Evolutionary conservation across 2,797 vertebrate genomes (phyloP), one percentile per base, ranked within the genome.

Genomic region (Acanthurus lineatus): DNA sequence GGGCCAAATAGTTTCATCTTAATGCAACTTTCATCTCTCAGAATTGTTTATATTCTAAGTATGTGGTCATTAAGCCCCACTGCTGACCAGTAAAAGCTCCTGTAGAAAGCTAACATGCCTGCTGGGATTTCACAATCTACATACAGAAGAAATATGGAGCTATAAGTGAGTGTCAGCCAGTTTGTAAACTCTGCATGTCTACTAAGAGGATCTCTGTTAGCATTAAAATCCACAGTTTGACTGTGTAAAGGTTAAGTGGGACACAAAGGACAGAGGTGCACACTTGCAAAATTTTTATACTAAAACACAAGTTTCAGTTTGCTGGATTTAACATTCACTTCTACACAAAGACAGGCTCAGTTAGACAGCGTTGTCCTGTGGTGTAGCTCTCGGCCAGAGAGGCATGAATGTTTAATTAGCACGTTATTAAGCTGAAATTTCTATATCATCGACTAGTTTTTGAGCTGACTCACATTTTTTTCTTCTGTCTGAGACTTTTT

Each of bases 371-470:
- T 61, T 59, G 69, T 81, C 58, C 52, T 77, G 45, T 64, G 72
- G 76, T 72, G 1, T 35, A 47, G 56, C 89, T 86, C 20, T 47
- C 28, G 71, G 80, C 59, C 16, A 75, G 40, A 83, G 11, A 77
- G 11, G 8, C 79, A 84, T 91, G n/a, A 15, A 85, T 88, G 71
- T 88, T 89, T 87, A 17, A 91, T 89, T 74, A 69, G 32, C 40
- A 70, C 14, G 53, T 82, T 88, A 89, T 88, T 89, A 84, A 87
- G 70, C 45, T 71, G 58, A 19, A 77, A 58, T 79, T 42, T 81
- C 44, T 86, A 44, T 81, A 83, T 87, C 84, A 90, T 83, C 76
- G 65, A 80, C 65, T 64, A 48, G 16, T 72, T 70, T 76, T 59
- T 0, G 61, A 74, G 49, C 22, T 51, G 79, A 63, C 22, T 6